Base-by-base conservation (phyloP, 35 echinoderm and acorn worm species). In the Heliocidaris erythrogramma region DNA sequence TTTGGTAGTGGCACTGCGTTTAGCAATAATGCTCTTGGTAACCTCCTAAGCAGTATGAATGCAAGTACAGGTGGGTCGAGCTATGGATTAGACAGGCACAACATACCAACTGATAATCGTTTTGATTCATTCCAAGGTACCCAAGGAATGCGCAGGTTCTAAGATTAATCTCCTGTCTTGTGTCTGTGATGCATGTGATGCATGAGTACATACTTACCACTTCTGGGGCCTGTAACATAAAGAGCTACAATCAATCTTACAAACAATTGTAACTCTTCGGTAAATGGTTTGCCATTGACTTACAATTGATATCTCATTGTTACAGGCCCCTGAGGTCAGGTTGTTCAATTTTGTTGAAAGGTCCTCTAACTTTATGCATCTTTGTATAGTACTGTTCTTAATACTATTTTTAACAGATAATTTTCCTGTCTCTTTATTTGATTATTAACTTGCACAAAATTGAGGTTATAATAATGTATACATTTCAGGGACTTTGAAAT, bases 101-200 rank as follows among this genome's bases (percentile, higher is more conserved):
- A 92, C 21, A 21, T 92, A 49, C 48, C 47, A 27, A 11, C 48
- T 52, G 91, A 92, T 13, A 92, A 52, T 59, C 47, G 91, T 30
- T 92, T 92, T 59, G 91, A 92, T 59, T 92, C 91, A 30, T 92
- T 92, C 91, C 91, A 92, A 59, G 50, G 50, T 49, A 48, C 29
- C 0, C 91, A 49, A 50, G 91, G 91, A 42, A 92, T 92, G 21
- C 91, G 91, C 16, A 52, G 91, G 30, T 92, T 92, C 49, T 92
- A 92, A 59, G 48, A 59, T 86, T 48, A 5, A 47, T 32, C n/a
- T 86, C 85, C 13, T 48, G 29, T 48, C 13, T 89, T 47, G 17
- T 89, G 17, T 0, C 21, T 24, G 21, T n/a, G 65, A 27, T 78
- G 14, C 65, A 78, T 6, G 27, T 7, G 27, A n/a, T n/a, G n/a